These are phyloP conservation scores for Luffia ferchaultella DNA, from an alignment of 2,888 invertebrate species.

Conservation along the genomic window DNA sequence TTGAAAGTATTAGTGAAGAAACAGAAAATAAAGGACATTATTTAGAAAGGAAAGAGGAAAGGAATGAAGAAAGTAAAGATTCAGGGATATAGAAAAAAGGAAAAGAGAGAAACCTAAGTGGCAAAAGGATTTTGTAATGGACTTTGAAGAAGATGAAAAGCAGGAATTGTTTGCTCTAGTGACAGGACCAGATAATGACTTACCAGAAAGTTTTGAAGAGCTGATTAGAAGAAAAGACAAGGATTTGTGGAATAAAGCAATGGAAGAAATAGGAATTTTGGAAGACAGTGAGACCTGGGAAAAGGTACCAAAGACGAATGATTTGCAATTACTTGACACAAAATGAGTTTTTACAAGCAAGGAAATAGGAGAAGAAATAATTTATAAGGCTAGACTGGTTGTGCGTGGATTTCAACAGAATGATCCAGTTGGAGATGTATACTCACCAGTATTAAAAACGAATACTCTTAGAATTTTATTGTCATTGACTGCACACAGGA, in stretches of 20 bases:
- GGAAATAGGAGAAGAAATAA: conserved; percentile 3
- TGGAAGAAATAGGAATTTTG: conserved; percentile 13
- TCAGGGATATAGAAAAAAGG: conserved; percentile 1
- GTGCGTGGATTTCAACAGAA: conserved; percentile 9
- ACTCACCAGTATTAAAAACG: background rate
- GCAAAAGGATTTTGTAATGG: conserved; percentile 3
- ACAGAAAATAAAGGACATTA: background rate
- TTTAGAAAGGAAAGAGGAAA: background rate
- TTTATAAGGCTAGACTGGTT: conserved; percentile 14
- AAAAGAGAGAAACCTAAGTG: conserved; percentile 2
- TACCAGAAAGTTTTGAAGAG: conserved; percentile 7
- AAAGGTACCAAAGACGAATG: conserved; percentile 5
- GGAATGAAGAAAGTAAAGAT: background rate
- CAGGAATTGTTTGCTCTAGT: background rate
- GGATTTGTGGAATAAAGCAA: conserved; percentile 9
- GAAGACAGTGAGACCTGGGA: conserved; percentile 13
- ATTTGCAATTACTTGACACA: conserved; percentile 6
- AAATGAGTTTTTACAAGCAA: conserved; percentile 15
- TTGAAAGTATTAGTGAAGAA: background rate
- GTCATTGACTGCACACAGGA: conserved; percentile 6
- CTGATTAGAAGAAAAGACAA: conserved; percentile 11
- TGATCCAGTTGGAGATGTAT: conserved; percentile 8
- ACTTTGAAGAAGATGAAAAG: background rate
- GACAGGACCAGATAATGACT: background rate
- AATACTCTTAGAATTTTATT: conserved; percentile 14